Conservation (phyloP, 2,888 invertebrate species). For the Ormyrus nitidulus region DNA sequence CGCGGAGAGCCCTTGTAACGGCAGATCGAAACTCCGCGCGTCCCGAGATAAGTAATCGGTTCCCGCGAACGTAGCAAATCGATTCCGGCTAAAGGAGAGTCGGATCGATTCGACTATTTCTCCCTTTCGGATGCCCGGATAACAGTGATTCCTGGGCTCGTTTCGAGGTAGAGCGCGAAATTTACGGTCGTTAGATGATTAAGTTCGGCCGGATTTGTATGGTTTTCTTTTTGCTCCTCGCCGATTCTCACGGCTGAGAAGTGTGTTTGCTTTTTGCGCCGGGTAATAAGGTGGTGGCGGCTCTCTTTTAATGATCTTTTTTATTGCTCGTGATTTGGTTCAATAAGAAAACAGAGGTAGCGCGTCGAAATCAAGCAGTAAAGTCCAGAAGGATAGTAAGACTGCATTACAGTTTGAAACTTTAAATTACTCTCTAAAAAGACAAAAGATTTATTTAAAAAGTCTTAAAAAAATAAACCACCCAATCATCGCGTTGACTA, state of each 20-base stretch:
- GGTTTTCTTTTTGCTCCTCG: too few relatives aligned
- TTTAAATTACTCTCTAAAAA: too few relatives aligned
- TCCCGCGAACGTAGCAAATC: constrained; percentile 34
- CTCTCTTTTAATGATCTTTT: neutral
- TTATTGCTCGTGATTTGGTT: too few relatives aligned
- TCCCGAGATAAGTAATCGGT: constrained; percentile 17
- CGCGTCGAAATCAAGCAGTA: too few relatives aligned
- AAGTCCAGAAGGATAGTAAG: too few relatives aligned
- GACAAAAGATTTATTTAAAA: too few relatives aligned
- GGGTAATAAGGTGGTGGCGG: neutral
- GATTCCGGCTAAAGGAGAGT: constrained; percentile 22
- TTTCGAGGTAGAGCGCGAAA: constrained; percentile 46
- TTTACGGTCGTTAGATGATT: constrained; percentile 32
- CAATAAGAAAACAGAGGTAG: too few relatives aligned
- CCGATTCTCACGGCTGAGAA: neutral
- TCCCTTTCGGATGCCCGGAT: neutral
- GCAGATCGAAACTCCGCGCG: too few relatives aligned
- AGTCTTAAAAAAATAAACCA: too few relatives aligned
- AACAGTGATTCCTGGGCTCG: constrained; percentile 55
- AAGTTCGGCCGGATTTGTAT: neutral
- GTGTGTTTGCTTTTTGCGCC: constrained; percentile 1
- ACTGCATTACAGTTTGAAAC: too few relatives aligned
- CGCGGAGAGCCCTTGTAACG: too few relatives aligned
- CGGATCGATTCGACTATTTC: constrained; percentile 35
- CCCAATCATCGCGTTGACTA: too few relatives aligned